These are phyloP conservation scores for Drosophila pegasa DNA, from an alignment of 2,888 invertebrate genomes.

Conservation along the genomic window DNA sequence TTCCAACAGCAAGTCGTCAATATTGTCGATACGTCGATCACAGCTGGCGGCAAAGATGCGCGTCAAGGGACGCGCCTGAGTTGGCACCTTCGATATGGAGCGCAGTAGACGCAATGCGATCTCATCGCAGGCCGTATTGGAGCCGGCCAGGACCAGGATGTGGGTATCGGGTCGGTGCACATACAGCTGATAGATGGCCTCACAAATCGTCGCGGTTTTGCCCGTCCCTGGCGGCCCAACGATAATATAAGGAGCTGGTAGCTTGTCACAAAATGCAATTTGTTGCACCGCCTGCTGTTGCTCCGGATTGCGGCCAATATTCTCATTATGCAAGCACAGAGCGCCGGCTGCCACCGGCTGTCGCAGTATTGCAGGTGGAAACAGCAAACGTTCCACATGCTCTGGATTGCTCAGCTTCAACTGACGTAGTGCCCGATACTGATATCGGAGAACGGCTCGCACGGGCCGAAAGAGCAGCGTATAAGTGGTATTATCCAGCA, in stretches of 20 bases:
- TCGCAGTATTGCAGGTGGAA: slow-evolving; percentile 38
- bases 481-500: slow-evolving; percentile 58
- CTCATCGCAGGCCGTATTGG: slow-evolving; percentile 91
- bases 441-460: slow-evolving; percentile 75
- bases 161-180: slow-evolving; percentile 81
- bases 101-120: slow-evolving; percentile 86
- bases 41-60: slow-evolving; percentile 85
- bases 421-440: slow-evolving; percentile 76
- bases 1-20: slow-evolving; percentile 82
- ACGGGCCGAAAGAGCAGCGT: slow-evolving; percentile 73
- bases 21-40: slow-evolving; percentile 82
- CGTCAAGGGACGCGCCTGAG: slow-evolving; percentile 76
- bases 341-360: slow-evolving; percentile 13
- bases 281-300: slow-evolving; percentile 89
- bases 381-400: slow-evolving; percentile 61
- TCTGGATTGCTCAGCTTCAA: slow-evolving; percentile 34
- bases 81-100: slow-evolving; percentile 50
- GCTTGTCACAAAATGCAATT: slow-evolving; percentile 85
- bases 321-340: slow-evolving; percentile 40
- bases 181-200: slow-evolving; percentile 88
- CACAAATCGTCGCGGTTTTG: slow-evolving; percentile 90
- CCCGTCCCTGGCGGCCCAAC: slow-evolving; percentile 90
- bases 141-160: slow-evolving; percentile 89
- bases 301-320: slow-evolving; percentile 86
- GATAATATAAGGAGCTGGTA: slow-evolving; percentile 91